phyloP scores from a whole-genome alignment of 1,140 invertebrate genomes.

The Zaprionus gabonicus region DNA sequence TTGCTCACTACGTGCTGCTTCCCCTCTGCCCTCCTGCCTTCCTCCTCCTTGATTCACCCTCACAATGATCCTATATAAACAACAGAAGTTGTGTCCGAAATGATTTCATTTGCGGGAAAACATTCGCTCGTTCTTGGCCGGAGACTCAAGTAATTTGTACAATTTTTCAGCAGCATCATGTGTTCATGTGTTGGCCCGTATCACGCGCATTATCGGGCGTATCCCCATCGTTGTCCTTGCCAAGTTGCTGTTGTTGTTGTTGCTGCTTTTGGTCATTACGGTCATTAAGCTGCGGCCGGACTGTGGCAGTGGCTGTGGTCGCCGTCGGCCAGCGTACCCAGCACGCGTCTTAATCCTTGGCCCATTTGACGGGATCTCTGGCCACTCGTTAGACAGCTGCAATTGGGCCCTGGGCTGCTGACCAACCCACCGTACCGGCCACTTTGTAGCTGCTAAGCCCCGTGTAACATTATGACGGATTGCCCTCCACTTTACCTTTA shows the following conservation, averaged over 20 bases:
- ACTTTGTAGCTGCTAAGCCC: conserved; percentile 46
- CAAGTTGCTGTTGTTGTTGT: conserved; percentile 31
- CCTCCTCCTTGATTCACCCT: conserved; percentile 14
- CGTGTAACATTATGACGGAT: conserved; percentile 65
- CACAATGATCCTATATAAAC: conserved; percentile 58
- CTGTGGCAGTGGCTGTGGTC: conserved; percentile 10
- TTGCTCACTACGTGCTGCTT: conserved; percentile 22
- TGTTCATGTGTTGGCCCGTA: conserved; percentile 46
- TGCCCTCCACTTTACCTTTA: conserved; percentile 61
- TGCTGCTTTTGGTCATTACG: conserved; percentile 76
- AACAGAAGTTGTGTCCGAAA: conserved; percentile 55
- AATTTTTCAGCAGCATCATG: conserved; percentile 82
- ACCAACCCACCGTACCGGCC: not conserved
- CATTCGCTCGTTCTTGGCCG: conserved; percentile 44
- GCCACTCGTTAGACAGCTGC: conserved; percentile 51
- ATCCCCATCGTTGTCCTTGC: conserved; percentile 62
- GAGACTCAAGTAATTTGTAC: conserved; percentile 75
- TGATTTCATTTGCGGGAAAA: conserved; percentile 58
- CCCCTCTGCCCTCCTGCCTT: not conserved
- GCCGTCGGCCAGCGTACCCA: conserved; percentile 44
- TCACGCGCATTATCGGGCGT: conserved; percentile 47
- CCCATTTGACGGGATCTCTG: conserved; percentile 39
- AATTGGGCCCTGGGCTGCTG: not conserved
- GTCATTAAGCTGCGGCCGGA: conserved; percentile 66
- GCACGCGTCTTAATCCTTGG: conserved; percentile 68